A percentile compares a stretch with the other conserved stretches of the same genome.
These are phyloP conservation scores for Carettochelys insculpta DNA, from an alignment of 2,113 vertebrate genomes.

Conservation along the genomic window DNA sequence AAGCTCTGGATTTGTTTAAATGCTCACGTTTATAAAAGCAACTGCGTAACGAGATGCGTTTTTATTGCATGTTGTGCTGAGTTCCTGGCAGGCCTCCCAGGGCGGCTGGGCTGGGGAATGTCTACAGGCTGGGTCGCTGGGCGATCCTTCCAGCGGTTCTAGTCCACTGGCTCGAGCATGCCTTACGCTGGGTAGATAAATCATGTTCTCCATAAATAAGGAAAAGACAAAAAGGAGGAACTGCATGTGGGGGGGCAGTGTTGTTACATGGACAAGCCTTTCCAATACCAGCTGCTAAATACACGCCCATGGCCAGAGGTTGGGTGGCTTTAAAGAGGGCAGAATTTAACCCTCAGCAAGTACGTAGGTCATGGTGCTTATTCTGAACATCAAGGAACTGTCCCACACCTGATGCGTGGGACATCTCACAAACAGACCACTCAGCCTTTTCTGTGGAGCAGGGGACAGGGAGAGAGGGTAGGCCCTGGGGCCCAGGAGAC, in stretches of 20 bases:
- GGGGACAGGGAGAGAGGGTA: too few relatives aligned
- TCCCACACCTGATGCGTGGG: too few relatives aligned
- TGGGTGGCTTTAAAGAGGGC: background rate
- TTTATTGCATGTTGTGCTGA: conserved; percentile 51
- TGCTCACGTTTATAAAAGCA: conserved; percentile 67
- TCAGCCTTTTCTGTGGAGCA: background rate
- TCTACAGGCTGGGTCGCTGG: background rate
- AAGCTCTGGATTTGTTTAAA: conserved; percentile 71
- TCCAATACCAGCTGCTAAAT: background rate
- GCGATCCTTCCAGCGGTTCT: background rate
- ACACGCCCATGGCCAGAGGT: background rate
- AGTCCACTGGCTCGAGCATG: background rate
- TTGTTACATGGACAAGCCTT: background rate
- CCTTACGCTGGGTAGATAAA: background rate
- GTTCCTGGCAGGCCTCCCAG: conserved; percentile 40
- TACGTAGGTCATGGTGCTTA: background rate
- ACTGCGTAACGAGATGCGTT: conserved; percentile 50
- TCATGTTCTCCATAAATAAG: background rate
- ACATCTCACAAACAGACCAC: background rate
- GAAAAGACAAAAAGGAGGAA: background rate
- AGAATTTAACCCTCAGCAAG: conserved; percentile 21
- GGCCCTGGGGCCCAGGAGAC: background rate
- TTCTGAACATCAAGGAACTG: background rate
- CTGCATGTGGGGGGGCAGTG: background rate
- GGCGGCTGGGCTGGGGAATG: background rate